Conservation (phyloP, 2,797 vertebrate species). For the Trichosurus vulpecula region DNA sequence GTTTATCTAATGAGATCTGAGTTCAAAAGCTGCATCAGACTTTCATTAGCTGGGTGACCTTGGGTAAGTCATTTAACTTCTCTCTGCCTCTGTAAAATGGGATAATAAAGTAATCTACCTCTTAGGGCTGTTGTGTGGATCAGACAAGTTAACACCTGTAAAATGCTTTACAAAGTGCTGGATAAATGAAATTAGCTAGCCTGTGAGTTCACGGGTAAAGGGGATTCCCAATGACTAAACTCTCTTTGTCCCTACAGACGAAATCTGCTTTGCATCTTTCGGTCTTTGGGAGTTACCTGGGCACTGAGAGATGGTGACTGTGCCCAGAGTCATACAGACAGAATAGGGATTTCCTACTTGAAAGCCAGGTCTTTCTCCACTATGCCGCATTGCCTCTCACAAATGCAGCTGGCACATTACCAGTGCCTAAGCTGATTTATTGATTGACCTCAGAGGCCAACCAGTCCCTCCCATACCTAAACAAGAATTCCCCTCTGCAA, state of each 20-base stretch:
- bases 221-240: neutral
- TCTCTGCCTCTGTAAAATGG: neutral
- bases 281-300: neutral
- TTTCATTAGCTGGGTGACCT: neutral
- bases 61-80: neutral
- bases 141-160: neutral
- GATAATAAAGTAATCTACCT: neutral
- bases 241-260: neutral
- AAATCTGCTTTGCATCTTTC: neutral
- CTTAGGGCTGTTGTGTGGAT: neutral
- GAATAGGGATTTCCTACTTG: neutral
- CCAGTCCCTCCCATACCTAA: neutral
- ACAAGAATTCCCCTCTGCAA: neutral
- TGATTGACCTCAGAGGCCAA: neutral
- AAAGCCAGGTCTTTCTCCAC: neutral
- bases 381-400: neutral
- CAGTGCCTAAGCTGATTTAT: neutral
- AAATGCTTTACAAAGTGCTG: neutral
- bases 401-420: neutral
- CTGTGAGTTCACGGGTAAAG: neutral
- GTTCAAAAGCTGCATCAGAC: neutral
- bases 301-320: neutral
- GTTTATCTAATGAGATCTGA: neutral
- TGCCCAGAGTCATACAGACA: neutral
- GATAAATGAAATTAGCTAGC: neutral